A percentile compares a stretch with the other conserved stretches of the same genome.
phyloP scores from a whole-genome alignment of 2,888 invertebrate species.

The Amphipoea oculea region DNA sequence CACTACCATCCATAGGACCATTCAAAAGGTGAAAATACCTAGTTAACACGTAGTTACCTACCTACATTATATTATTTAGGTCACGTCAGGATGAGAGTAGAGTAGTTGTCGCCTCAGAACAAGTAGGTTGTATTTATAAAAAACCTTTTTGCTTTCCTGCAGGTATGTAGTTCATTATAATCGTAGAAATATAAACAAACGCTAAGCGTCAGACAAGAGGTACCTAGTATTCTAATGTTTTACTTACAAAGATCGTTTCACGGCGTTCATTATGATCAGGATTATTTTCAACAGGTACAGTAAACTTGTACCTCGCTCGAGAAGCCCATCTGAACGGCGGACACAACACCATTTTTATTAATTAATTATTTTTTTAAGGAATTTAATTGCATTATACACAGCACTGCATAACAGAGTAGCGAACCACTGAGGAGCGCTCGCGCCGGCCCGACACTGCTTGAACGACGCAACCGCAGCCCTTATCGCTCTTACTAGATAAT shows the following conservation, averaged over 20 bases:
- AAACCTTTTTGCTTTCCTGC: not conserved
- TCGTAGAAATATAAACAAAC: conserved; percentile 22
- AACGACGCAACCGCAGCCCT: conserved; percentile 79
- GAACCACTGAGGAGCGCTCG: conserved; percentile 83
- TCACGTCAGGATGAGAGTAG: not conserved
- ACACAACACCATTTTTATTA: conserved; percentile 84
- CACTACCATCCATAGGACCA: not conserved
- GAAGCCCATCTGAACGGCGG: conserved; percentile 85
- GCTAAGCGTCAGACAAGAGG: not conserved
- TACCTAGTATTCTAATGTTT: conserved; percentile 17
- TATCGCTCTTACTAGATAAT: conserved; percentile 86
- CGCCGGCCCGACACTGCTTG: conserved; percentile 81
- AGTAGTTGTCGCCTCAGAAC: not conserved
- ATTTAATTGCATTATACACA: conserved; percentile 47
- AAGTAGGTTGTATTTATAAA: not conserved
- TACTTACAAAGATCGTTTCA: conserved; percentile 85
- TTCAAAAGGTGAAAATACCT: not conserved
- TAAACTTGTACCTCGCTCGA: conserved; percentile 84
- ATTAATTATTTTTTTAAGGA: conserved; percentile 25
- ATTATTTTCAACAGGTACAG: conserved; percentile 64
- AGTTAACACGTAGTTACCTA: not conserved
- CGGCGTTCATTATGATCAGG: conserved; percentile 69
- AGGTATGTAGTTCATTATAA: not conserved
- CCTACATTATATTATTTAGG: not conserved
- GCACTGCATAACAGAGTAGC: conserved; percentile 44